phyloP scores from a whole-genome alignment of 2,113 vertebrate genomes.

The Leptocoma aspasia region DNA sequence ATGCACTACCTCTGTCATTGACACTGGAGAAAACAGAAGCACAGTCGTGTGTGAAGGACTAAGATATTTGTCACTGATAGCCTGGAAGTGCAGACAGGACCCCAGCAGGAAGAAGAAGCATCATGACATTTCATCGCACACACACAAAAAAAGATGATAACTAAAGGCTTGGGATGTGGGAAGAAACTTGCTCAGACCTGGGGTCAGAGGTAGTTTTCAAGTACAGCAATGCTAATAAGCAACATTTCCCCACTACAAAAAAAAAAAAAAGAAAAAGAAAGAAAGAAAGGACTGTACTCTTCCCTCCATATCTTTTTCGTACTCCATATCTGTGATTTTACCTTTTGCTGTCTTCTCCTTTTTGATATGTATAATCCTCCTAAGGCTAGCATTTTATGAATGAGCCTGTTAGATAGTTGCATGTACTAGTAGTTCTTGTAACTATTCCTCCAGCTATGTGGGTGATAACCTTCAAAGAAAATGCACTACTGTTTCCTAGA shows the following conservation, averaged over 20 bases:
- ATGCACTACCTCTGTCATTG: not conserved
- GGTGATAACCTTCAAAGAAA: not conserved
- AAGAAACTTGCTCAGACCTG: not conserved
- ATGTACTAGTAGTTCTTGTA: not conserved
- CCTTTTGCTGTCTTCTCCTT: not conserved
- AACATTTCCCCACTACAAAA: not conserved
- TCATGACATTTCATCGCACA: not conserved
- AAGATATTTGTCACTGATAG: not conserved
- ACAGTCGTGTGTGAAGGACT: not conserved
- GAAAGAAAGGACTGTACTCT: not conserved
- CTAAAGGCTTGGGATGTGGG: not conserved
- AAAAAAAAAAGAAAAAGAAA: not conserved
- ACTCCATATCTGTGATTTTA: not conserved
- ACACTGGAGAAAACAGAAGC: not conserved
- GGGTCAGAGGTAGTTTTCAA: not conserved
- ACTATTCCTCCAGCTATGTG: not conserved
- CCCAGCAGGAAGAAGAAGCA: not conserved
- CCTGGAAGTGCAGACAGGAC: not conserved
- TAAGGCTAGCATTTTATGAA: not conserved
- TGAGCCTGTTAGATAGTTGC: not conserved
- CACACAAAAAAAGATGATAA: not conserved
- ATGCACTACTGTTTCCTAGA: not conserved
- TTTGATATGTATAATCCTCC: not conserved
- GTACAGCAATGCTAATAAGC: not conserved
- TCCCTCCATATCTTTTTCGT: not conserved